Evolutionary conservation across 1,140 invertebrate genomes (phyloP), one percentile per base, ranked within the genome.

Genomic region (Atta texana): DNA sequence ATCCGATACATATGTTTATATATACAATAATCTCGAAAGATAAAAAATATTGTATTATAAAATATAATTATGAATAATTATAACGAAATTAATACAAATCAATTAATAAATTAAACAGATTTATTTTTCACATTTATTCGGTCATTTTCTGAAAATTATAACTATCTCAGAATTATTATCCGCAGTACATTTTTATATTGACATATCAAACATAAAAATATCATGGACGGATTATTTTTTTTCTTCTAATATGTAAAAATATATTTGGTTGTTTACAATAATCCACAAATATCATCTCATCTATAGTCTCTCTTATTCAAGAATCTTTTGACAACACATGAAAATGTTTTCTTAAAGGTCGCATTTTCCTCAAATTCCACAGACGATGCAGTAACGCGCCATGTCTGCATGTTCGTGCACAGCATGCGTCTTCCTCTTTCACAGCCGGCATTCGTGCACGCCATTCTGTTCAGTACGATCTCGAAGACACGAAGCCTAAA

Each of bases 381-480:
- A 75, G 69, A 39, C 68, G 21, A 57, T 28, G 64, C 49, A 10
- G 8, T 51, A 80, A 71, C 10, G 68, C 34, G 34, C 18, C 39
- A 49, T 44, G 74, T n/a, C 76, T 85, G 28, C 59, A 66, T 77
- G 84, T 85, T 74, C 84, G 84, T 85, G 84, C 72, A 55, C 59
- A 64, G 84, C 75, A 85, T 85, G 75, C 84, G 84, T 78, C 72
- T 84, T 84, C 80, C 80, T 84, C 80, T 84, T 84, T 84, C 80
- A 84, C 80, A 84, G 69, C 69, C 80, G 80, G 80, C 80, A 12
- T 82, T 59, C 68, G 68, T 61, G 68, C 68, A 61, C 80, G 80
- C 80, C 69, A 81, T 39, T 81, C 49, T 28, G 39, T 55, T 31
- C 69, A 28, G 55, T 69, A 34, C 80, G 80, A 84, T 84, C 55